Conservation (phyloP, 2,797 vertebrate genomes). For the Esox lucius region DNA sequence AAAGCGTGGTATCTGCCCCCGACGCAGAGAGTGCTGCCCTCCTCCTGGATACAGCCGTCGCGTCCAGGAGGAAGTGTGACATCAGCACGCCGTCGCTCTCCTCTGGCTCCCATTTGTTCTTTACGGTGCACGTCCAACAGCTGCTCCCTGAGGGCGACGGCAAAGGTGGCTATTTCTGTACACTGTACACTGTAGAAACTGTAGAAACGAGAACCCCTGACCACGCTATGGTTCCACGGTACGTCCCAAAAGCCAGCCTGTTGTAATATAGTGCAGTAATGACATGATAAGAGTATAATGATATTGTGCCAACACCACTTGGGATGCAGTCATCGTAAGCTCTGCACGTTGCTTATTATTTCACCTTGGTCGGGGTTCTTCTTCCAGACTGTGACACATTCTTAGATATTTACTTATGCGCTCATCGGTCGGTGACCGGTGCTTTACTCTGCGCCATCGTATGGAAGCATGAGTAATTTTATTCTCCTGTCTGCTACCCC, state of each 20-base stretch:
- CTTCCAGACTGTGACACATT: background rate
- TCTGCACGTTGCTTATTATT: background rate
- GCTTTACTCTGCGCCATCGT: background rate
- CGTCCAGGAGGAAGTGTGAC: slow-evolving; percentile 79
- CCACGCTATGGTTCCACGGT: background rate
- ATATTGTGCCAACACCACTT: background rate
- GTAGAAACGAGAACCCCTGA: background rate
- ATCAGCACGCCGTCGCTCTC: slow-evolving; percentile 36
- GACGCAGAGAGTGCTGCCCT: slow-evolving; percentile 91
- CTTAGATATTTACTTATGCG: background rate
- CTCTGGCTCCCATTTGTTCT: slow-evolving; percentile 95
- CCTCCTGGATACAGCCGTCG: slow-evolving; percentile 90
- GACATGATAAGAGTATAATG: too few relatives aligned
- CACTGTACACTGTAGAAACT: background rate
- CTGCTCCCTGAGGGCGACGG: slow-evolving; percentile 89
- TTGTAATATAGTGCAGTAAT: too few relatives aligned
- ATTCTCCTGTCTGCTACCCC: background rate
- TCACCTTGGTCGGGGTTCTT: background rate
- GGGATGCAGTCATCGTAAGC: background rate
- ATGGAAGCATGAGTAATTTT: background rate
- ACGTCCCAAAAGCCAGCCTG: too few relatives aligned
- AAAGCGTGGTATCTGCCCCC: slow-evolving; percentile 90
- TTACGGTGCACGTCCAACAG: slow-evolving; percentile 93
- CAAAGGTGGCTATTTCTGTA: slow-evolving; percentile 75
- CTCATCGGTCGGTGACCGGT: slow-evolving; percentile 18